Conservation (phyloP, 2,888 invertebrate species). For the Ennomos fuscantarius region DNA sequence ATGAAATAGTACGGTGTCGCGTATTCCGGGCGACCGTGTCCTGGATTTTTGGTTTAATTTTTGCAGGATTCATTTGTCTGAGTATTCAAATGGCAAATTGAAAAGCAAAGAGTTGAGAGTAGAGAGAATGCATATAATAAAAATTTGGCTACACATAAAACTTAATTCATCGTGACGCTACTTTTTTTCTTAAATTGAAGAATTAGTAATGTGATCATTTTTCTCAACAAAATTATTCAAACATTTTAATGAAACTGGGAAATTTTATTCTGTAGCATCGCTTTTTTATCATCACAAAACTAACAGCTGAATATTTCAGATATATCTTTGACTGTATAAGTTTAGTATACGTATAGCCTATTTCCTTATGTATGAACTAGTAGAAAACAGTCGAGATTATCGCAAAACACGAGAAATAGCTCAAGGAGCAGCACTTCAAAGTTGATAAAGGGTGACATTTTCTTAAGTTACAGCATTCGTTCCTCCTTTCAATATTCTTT, state of each 20-base stretch:
- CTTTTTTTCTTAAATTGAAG: no score
- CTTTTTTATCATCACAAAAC: no score
- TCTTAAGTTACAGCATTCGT: constrained; percentile 55
- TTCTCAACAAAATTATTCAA: no score
- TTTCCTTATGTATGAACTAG: constrained; percentile 10
- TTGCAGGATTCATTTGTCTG: constrained; percentile 80
- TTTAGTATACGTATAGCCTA: no score
- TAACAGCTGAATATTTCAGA: no score
- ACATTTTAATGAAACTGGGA: no score
- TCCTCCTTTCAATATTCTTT: constrained; percentile 75
- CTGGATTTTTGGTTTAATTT: constrained; percentile 68
- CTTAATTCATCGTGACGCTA: no score
- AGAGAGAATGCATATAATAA: neutral
- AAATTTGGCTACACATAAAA: no score
- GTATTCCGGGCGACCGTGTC: constrained; percentile 69
- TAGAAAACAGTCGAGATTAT: constrained; percentile 22
- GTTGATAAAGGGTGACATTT: constrained; percentile 65
- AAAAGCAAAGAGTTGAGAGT: no score
- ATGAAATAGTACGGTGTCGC: constrained; percentile 52
- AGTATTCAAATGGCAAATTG: constrained; percentile 83
- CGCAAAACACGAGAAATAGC: constrained; percentile 26
- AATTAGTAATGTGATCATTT: no score
- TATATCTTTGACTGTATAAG: no score
- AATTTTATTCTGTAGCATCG: no score
- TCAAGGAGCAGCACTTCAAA: constrained; percentile 54